Conservation (phyloP, 2,113 vertebrate genomes). For the Atrichornis clamosus region DNA sequence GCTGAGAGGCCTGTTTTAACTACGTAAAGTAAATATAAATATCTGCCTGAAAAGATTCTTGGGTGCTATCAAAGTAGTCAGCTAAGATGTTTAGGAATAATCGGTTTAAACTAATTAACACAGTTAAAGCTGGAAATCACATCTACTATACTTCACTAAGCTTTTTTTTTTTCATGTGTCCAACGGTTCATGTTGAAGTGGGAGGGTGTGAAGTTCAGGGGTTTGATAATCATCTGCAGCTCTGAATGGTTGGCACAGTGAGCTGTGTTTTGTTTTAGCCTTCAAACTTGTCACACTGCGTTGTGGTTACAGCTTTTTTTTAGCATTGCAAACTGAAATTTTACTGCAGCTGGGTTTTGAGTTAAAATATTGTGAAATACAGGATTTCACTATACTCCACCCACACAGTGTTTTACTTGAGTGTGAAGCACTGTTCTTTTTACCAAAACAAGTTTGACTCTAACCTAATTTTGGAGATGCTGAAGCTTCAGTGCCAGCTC, state of each 20-base stretch:
- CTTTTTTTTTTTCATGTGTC: neutral
- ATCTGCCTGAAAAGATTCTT: neutral
- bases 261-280: slow-evolving; percentile 55
- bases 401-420: slow-evolving; percentile 64
- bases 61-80: neutral
- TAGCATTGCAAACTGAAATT: slow-evolving; percentile 40
- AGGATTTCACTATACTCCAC: slow-evolving; percentile 37
- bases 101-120: neutral
- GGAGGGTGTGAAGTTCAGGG: neutral
- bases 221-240: slow-evolving; percentile 18
- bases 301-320: slow-evolving; percentile 26
- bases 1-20: neutral
- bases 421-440: slow-evolving; percentile 32
- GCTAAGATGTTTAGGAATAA: neutral
- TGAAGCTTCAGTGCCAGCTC: neutral
- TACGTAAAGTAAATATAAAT: neutral
- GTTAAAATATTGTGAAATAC: slow-evolving; percentile 73
- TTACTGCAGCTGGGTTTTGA: slow-evolving; percentile 66
- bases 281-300: slow-evolving; percentile 9
- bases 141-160: neutral
- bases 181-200: neutral
- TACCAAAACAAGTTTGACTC: slow-evolving; percentile 41
- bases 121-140: neutral
- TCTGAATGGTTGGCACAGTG: neutral
- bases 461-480: slow-evolving; percentile 4